Evolutionary conservation across 2,888 invertebrate species (phyloP), one percentile per base, ranked within the genome.

Genomic region (Drosophila anomelani): DNA sequence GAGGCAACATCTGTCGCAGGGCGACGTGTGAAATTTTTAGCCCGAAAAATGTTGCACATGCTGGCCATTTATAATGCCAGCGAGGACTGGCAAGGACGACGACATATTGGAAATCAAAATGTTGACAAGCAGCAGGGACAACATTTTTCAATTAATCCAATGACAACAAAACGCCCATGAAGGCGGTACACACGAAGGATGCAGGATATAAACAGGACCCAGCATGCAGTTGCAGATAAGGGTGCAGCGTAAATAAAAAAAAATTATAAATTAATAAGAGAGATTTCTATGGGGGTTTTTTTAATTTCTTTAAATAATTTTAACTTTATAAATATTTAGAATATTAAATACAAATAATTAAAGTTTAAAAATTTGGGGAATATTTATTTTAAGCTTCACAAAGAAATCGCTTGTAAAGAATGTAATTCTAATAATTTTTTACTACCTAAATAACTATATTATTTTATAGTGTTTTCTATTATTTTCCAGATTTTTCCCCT

Each of bases 81-180:
- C 47, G 32, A 34, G 49, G 49, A 34, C 41, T 46, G 13, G 38
- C 51, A 55, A 53, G 57, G 56, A 46, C 53, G 58, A 29, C 76
- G 76, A 80, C 89, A 86, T 86, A 86, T 86, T 89, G 85, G 88
- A 86, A 86, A 86, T 86, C 85, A 85, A 82, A 89, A 85, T 88
- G 88, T 85, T 86, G 88, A 86, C 82, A 89, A 74, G 75, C 75
- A 75, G 84, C 73, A 73, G 66, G 77, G 73, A 68, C 76, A 85
- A 75, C 74, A 84, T 86, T 84, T 84, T 89, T 88, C 86, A 85
- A 85, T 87, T 89, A 84, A 85, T 72, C 61, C 56, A 58, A 74
- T 55, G 77, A 62, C 61, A 63, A 54, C 39, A 60, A 56, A 63
- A 75, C 57, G 56, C 55, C 36, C 51, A 64, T 26, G n/a, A 15